Evolutionary conservation across 2,888 invertebrate genomes (phyloP).

Genomic region (Ditula angustiorana): DNA sequence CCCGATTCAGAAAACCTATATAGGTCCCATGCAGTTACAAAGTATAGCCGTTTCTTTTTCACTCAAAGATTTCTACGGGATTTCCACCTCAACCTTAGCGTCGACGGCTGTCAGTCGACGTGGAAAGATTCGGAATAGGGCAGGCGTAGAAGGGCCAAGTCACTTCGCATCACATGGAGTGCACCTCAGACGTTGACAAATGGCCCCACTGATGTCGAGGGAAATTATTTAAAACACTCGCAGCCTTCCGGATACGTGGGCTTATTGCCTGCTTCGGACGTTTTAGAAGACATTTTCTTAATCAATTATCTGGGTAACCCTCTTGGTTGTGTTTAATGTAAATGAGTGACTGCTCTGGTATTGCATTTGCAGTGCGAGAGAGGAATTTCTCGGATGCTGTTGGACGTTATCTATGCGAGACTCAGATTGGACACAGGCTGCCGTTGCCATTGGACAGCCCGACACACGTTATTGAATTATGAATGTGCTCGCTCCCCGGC

Average conservation of each 20-base stretch:
- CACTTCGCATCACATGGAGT: constrained; percentile 33
- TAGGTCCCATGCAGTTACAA: not conserved
- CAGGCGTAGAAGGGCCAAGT: constrained; percentile 29
- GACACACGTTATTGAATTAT: constrained; percentile 30
- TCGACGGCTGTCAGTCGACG: constrained; percentile 24
- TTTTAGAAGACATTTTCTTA: constrained; percentile 6
- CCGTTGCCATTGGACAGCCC: constrained; percentile 12
- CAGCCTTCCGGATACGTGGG: constrained; percentile 13
- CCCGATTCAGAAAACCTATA: not conserved
- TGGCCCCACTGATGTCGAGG: constrained; percentile 56
- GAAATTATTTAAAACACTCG: constrained; percentile 65
- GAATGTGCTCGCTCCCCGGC: constrained; percentile 10
- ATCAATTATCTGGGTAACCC: not conserved
- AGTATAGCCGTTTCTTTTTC: not conserved
- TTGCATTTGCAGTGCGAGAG: not conserved
- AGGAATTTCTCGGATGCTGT: not conserved
- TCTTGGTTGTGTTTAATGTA: not conserved
- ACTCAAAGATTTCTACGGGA: not conserved
- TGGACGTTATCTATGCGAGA: constrained; percentile 11
- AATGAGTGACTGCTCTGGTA: not conserved
- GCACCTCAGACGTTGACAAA: constrained; percentile 62
- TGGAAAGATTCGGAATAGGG: constrained; percentile 29
- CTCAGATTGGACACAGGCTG: constrained; percentile 15
- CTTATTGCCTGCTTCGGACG: constrained; percentile 10
- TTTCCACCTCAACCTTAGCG: not conserved